Conservation (phyloP, 2,113 vertebrate species). For the Uropsilus gracilis region DNA sequence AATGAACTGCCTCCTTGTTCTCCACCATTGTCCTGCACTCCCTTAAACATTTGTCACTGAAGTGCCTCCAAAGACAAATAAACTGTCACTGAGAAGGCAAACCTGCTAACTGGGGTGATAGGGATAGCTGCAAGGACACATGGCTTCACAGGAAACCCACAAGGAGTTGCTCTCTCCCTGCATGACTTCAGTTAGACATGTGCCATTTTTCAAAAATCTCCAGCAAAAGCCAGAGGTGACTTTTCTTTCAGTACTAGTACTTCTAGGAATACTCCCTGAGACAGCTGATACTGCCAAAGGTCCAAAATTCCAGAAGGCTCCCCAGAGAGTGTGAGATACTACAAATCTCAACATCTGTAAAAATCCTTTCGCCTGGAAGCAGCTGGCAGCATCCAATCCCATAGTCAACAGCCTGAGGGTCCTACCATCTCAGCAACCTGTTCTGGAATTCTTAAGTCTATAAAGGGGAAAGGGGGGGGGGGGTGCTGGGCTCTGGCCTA, state of each 20-base stretch:
- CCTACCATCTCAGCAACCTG: background rate
- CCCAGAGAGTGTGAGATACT: slow-evolving; percentile 34
- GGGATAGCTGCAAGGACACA: slow-evolving; percentile 73
- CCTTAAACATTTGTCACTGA: slow-evolving; percentile 92
- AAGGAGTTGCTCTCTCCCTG: slow-evolving; percentile 36
- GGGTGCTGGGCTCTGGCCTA: background rate
- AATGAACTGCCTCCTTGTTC: slow-evolving; percentile 92
- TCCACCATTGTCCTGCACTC: slow-evolving; percentile 89
- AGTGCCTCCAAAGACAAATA: slow-evolving; percentile 90
- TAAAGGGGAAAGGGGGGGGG: background rate
- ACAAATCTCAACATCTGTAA: slow-evolving; percentile 82
- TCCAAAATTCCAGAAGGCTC: slow-evolving; percentile 74
- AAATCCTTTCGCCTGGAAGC: slow-evolving; percentile 53
- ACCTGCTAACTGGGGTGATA: slow-evolving; percentile 81
- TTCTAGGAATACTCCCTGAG: slow-evolving; percentile 63
- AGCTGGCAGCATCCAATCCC: background rate
- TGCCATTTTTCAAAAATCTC: slow-evolving; percentile 39
- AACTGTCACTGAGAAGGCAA: slow-evolving; percentile 88
- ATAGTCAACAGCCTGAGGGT: background rate
- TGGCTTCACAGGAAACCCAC: slow-evolving; percentile 78
- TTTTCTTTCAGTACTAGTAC: slow-evolving; percentile 45
- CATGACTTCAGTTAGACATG: slow-evolving; percentile 57
- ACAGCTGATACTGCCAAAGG: slow-evolving; percentile 70
- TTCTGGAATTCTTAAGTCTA: background rate
- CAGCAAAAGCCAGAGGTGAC: background rate